These are phyloP conservation scores for Mayetiola destructor DNA, from an alignment of 2,888 invertebrate genomes.

Conservation along the genomic window DNA sequence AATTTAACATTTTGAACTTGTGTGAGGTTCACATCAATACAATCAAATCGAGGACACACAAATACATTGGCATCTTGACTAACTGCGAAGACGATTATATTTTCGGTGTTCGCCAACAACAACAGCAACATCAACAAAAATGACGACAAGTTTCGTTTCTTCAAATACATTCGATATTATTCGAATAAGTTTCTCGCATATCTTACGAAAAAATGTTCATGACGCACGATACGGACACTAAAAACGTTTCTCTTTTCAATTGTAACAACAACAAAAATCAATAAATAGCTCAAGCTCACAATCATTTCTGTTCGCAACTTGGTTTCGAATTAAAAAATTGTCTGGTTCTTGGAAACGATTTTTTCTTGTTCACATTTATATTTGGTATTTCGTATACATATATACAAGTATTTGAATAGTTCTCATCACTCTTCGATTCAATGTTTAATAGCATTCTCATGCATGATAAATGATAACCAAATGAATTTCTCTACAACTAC, in stretches of 20 bases:
- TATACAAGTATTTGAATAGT: no score
- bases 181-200: slow-evolving; percentile 5
- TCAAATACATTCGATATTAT: neutral
- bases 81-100: no score
- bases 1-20: neutral
- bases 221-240: slow-evolving; percentile 8
- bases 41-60: neutral
- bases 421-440: no score
- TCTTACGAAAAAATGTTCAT: slow-evolving; percentile 4
- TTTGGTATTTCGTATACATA: no score
- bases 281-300: slow-evolving; percentile 10
- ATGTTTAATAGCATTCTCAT: no score
- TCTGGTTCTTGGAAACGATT: no score
- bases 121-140: neutral
- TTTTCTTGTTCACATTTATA: no score
- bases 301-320: no score
- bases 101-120: neutral
- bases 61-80: neutral
- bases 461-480: no score
- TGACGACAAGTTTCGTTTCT: neutral
- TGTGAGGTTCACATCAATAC: neutral
- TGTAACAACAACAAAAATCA: neutral
- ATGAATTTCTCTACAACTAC: no score
- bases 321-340: no score
- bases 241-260: neutral